Percentiles rank a stretch among this genome's conserved stretches.
phyloP scores from a whole-genome alignment of 1,140 invertebrate genomes.

The Brachionus plicatilis region DNA sequence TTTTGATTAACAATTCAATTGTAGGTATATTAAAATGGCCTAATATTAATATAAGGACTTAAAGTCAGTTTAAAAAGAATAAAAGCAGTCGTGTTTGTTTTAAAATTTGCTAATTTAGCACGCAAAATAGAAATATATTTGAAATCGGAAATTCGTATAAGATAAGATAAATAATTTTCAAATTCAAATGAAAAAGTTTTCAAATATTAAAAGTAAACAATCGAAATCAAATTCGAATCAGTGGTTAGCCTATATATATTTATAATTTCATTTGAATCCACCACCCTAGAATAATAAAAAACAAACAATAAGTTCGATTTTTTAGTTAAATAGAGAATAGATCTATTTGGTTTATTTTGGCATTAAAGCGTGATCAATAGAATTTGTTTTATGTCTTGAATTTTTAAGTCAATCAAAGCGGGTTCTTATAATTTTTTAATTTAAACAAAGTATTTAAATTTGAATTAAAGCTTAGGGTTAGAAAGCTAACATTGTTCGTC shows the following conservation, averaged over 20 bases:
- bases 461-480: constrained; percentile 12
- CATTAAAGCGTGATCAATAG: background rate
- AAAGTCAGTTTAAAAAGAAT: background rate
- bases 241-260: background rate
- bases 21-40: background rate
- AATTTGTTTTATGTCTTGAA: constrained; percentile 7
- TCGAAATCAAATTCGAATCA: constrained; percentile 3
- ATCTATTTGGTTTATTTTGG: constrained; percentile 8
- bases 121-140: background rate
- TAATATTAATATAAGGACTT: background rate
- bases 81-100: constrained; percentile 4
- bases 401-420: background rate
- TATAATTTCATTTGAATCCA: background rate
- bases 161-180: constrained; percentile 2
- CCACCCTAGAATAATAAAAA: constrained; percentile 25
- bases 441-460: background rate
- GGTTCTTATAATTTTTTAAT: constrained; percentile 4
- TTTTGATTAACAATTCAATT: background rate
- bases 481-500: background rate
- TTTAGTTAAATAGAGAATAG: background rate
- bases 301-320: background rate
- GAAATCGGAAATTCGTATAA: constrained; percentile 6
- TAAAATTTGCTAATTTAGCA: background rate
- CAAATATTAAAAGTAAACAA: constrained; percentile 23
- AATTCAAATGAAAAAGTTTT: background rate